These are phyloP conservation scores for Boloria euphrosyne DNA, from an alignment of 2,888 invertebrate species.

Conservation along the genomic window DNA sequence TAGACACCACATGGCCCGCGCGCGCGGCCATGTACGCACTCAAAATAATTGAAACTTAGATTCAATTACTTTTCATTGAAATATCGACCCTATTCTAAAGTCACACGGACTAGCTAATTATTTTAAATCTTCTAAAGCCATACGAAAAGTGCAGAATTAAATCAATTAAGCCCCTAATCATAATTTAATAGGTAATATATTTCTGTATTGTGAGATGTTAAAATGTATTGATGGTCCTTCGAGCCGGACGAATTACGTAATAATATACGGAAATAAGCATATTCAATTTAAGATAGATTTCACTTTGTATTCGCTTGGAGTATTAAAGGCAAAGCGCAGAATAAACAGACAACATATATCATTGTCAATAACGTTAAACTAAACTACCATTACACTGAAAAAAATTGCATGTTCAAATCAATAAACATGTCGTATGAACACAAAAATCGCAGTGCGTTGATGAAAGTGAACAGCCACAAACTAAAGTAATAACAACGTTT, in stretches of 20 bases:
- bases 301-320: too few species aligned
- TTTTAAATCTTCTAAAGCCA: not conserved
- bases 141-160: not conserved
- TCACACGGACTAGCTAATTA: slow-evolving; percentile 13
- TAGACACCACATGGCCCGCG: slow-evolving; percentile 30
- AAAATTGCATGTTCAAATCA: not conserved
- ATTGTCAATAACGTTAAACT: not conserved
- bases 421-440: not conserved
- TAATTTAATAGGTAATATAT: slow-evolving; percentile 10
- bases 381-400: not conserved
- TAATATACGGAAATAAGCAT: not conserved
- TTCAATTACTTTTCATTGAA: not conserved
- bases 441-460: not conserved
- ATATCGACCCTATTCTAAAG: slow-evolving; percentile 2
- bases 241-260: slow-evolving; percentile 10
- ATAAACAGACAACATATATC: too few species aligned
- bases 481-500: slow-evolving; percentile 1
- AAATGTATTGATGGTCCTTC: slow-evolving; percentile 15
- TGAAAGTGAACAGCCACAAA: not conserved
- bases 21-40: slow-evolving; percentile 37
- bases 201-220: slow-evolving; percentile 13
- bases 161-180: slow-evolving; percentile 8
- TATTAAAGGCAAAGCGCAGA: too few species aligned
- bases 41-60: slow-evolving; percentile 31
- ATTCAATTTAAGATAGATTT: not conserved